Evolutionary conservation across 2,888 invertebrate species (phyloP), one percentile per base, ranked within the genome.

Genomic region (Ypsolopha scabrella): DNA sequence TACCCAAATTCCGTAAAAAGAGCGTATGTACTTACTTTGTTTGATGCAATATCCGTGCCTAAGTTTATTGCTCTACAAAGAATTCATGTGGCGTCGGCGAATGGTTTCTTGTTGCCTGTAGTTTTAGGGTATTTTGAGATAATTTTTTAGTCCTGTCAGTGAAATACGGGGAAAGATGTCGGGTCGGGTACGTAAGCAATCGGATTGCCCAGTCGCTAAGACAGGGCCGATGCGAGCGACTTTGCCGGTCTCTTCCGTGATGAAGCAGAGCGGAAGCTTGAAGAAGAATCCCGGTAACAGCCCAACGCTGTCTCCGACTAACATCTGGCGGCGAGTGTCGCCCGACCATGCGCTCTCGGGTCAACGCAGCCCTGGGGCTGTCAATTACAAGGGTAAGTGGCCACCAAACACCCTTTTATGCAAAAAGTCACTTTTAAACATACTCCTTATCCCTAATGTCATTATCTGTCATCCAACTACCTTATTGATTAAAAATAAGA

Each of bases 161-260:
- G 24, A 24, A 24, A 24, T 24, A 24, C 24, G 24, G 24, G 24
- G 33, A 13, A 48, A 69, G 61, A 90, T 90, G 89, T 89, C 89
- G 70, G 85, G 88, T 63, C 88, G 89, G 63, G 88, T 89, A 62
- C 88, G 91, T 63, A 91, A 91, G 80, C 90, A 91, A 68, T 90
- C 91, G 54, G 91, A 92, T 67, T 90, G 89, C 70, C 88, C 89
- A 57, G 80, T 79, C 62, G 77, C 80, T 51, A 86, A 86, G 64
- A 80, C 81, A 77, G 92, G 92, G 52, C 93, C 93, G 60, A 90
- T 93, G 90, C 89, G 92, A 72, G 93, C 93, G 53, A 93, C 93
- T 54, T 83, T 93, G 69, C 93, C 93, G 61, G 91, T 93, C 67
- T 90, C 92, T 52, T 92, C 92, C 54, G 88, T 93, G 57, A 87